phyloP scores from a whole-genome alignment of 2,113 vertebrate species.

The Piaya cayana region DNA sequence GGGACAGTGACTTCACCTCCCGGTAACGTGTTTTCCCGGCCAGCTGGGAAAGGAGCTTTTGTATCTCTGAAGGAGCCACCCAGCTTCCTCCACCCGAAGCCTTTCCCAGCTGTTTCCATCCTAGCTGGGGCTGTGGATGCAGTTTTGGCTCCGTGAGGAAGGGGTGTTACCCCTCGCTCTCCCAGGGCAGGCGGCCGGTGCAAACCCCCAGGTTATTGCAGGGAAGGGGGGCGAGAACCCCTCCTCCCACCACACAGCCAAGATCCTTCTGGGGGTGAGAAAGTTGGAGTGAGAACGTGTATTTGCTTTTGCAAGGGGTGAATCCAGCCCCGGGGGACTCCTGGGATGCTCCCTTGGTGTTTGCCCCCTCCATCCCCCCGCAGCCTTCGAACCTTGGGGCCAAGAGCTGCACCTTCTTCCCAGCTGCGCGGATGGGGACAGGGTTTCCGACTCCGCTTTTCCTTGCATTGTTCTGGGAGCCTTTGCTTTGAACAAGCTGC shows the following conservation, averaged over 20 bases:
- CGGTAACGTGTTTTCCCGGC: constrained; percentile 42
- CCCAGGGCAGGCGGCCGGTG: background rate
- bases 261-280: background rate
- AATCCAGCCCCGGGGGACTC: background rate
- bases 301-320: background rate
- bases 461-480: constrained; percentile 67
- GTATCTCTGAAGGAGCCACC: constrained; percentile 34
- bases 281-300: background rate
- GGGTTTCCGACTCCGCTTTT: constrained; percentile 57
- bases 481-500: constrained; percentile 26
- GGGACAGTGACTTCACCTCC: constrained; percentile 71
- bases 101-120: constrained; percentile 42
- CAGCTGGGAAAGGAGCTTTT: constrained; percentile 63
- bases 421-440: background rate
- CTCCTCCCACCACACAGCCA: background rate
- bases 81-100: background rate
- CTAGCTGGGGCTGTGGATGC: background rate
- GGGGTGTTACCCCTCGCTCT: background rate
- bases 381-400: background rate
- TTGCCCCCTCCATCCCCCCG: background rate
- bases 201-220: background rate
- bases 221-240: accelerated
- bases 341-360: background rate
- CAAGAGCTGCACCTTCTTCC: background rate
- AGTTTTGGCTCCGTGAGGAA: accelerated